phyloP scores from a whole-genome alignment of 2,888 invertebrate genomes.

The Polyommatus iphigenia region DNA sequence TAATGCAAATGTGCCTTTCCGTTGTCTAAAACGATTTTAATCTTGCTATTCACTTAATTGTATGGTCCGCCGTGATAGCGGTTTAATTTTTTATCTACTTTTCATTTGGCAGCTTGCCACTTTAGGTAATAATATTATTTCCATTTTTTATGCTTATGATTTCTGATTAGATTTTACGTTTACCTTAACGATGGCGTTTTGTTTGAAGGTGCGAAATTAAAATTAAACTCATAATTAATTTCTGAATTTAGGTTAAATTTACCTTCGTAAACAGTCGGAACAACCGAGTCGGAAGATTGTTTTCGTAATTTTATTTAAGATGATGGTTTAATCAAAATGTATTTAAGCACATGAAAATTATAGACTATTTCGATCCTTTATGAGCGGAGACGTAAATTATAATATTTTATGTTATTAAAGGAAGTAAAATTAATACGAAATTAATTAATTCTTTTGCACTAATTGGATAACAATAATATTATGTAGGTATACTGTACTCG shows the following conservation, averaged over 20 bases:
- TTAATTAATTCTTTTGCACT: background rate
- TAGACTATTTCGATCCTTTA: background rate
- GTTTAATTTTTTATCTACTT: slow-evolving; percentile 38
- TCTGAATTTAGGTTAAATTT: background rate
- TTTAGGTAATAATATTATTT: slow-evolving; percentile 26
- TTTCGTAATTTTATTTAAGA: background rate
- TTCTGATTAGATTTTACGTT: slow-evolving; percentile 30
- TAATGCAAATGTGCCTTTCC: slow-evolving; percentile 45
- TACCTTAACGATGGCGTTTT: background rate
- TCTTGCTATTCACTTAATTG: slow-evolving; percentile 63
- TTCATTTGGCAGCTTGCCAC: slow-evolving; percentile 34
- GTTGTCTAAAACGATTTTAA: slow-evolving; percentile 63
- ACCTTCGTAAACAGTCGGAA: background rate
- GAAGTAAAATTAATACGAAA: background rate
- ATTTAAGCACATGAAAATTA: background rate
- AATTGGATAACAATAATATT: background rate
- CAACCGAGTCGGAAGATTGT: background rate
- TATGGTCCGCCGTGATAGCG: slow-evolving; percentile 31
- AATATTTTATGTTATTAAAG: no score
- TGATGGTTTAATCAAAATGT: background rate
- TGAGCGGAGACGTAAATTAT: background rate
- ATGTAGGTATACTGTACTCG: no score
- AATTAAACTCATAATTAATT: slow-evolving; percentile 3
- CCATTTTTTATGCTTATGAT: background rate
- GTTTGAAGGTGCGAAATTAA: slow-evolving; percentile 20